Conservation (phyloP, 2,888 invertebrate genomes). For the Drosophila nigricruria region DNA sequence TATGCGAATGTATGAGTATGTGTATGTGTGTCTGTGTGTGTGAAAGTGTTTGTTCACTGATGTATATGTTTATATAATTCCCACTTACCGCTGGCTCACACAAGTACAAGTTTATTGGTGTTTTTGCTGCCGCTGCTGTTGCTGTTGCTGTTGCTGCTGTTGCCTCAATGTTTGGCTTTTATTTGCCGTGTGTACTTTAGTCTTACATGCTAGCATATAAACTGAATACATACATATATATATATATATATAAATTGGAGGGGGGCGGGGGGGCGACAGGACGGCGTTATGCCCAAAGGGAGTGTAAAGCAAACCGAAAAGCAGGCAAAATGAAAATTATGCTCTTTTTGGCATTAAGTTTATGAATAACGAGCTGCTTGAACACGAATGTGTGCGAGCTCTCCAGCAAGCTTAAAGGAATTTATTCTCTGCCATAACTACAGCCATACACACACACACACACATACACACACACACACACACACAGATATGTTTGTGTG, state of each 20-base stretch:
- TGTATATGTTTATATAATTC: constrained; percentile 71
- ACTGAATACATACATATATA: not conserved
- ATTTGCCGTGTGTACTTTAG: constrained; percentile 58
- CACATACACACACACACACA: not conserved
- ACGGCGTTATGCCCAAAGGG: constrained; percentile 20
- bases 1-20: not conserved
- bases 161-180: constrained; percentile 69
- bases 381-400: constrained; percentile 33
- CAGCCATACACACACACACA: constrained; percentile 22
- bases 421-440: constrained; percentile 72
- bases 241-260: not conserved
- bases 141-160: constrained; percentile 2
- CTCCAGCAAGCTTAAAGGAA: constrained; percentile 67
- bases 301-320: constrained; percentile 60
- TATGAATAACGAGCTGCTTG: constrained; percentile 74
- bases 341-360: constrained; percentile 78
- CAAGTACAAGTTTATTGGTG: constrained; percentile 66
- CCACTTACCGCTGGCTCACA: constrained; percentile 64
- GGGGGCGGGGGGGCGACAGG: not conserved
- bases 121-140: constrained; percentile 25
- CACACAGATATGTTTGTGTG: constrained; percentile 9
- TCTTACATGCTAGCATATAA: constrained; percentile 9
- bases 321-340: constrained; percentile 75
- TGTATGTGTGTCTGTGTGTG: constrained; percentile 10
- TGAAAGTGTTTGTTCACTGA: constrained; percentile 42